phyloP scores from a whole-genome alignment of 2,797 vertebrate genomes.

The Eulemur mongoz region DNA sequence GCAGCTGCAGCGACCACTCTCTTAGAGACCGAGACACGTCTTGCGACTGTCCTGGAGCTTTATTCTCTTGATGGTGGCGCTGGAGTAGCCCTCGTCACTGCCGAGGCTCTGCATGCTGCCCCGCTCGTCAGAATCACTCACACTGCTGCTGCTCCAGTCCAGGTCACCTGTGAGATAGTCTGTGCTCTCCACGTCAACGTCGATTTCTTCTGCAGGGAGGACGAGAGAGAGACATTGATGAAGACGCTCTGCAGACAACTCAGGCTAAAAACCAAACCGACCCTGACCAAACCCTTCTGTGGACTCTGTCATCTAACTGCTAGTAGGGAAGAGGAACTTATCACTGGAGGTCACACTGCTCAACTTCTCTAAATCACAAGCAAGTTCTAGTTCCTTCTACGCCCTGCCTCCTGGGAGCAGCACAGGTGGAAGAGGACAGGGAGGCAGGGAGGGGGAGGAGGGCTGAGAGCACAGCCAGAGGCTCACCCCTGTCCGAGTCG shows the following conservation, averaged over 20 bases:
- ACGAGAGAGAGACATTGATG: not conserved
- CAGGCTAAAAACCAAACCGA: not conserved
- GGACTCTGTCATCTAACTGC: not conserved
- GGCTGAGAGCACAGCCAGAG: fast-evolving
- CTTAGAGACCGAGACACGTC: conserved; percentile 88
- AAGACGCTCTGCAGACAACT: not conserved
- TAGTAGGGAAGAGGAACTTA: not conserved
- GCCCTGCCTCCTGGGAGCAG: not conserved
- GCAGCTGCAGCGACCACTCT: conserved; percentile 36
- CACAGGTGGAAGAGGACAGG: not conserved
- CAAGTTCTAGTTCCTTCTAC: not conserved
- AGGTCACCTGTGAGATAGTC: conserved; percentile 93
- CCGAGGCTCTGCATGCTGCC: conserved; percentile 94
- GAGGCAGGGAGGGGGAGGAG: not conserved
- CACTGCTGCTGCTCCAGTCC: conserved; percentile 96
- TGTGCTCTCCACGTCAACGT: conserved; percentile 93
- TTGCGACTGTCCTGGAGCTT: conserved; percentile 86
- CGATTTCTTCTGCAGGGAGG: conserved; percentile 89
- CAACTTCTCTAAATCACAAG: not conserved
- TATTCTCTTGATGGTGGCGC: conserved; percentile 90
- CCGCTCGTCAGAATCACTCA: conserved; percentile 95
- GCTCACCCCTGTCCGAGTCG: conserved; percentile 94
- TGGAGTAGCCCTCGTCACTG: conserved; percentile 97
- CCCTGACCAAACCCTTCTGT: not conserved
- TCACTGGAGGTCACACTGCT: not conserved